phyloP scores from a whole-genome alignment of 2,113 vertebrate genomes.

The Tychaedon coryphoeus region DNA sequence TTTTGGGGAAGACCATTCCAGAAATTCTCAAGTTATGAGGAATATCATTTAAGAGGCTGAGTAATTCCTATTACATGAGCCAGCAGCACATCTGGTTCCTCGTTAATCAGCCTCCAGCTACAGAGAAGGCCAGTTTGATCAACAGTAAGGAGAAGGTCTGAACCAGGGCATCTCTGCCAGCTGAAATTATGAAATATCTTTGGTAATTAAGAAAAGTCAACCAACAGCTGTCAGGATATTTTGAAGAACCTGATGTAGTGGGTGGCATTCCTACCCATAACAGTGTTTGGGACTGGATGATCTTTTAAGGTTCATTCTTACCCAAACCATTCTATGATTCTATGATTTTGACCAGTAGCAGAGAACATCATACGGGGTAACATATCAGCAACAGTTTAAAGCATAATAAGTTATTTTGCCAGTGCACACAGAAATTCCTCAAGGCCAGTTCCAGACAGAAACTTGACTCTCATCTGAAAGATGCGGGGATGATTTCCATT shows the following conservation, averaged over 20 bases:
- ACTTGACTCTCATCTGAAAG: neutral
- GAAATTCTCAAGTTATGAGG: neutral
- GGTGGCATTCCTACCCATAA: too few species aligned
- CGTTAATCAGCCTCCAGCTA: neutral
- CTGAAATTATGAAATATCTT: neutral
- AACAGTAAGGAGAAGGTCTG: neutral
- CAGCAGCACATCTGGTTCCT: neutral
- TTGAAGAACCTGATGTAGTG: neutral
- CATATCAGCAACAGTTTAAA: neutral
- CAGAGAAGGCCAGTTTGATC: neutral
- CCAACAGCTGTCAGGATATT: neutral
- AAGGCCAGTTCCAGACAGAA: neutral
- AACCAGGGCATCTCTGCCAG: neutral
- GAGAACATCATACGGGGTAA: rapidly evolving
- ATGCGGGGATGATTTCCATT: neutral
- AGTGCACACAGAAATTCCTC: neutral
- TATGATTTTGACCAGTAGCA: neutral
- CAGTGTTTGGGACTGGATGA: neutral
- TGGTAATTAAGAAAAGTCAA: neutral
- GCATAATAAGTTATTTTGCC: neutral
- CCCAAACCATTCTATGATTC: neutral
- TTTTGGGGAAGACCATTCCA: neutral
- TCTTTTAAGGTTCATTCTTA: neutral
- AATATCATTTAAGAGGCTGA: neutral
- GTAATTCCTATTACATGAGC: neutral